These are phyloP conservation scores for Mycteria americana DNA, from an alignment of 2,797 vertebrate genomes.

Conservation along the genomic window DNA sequence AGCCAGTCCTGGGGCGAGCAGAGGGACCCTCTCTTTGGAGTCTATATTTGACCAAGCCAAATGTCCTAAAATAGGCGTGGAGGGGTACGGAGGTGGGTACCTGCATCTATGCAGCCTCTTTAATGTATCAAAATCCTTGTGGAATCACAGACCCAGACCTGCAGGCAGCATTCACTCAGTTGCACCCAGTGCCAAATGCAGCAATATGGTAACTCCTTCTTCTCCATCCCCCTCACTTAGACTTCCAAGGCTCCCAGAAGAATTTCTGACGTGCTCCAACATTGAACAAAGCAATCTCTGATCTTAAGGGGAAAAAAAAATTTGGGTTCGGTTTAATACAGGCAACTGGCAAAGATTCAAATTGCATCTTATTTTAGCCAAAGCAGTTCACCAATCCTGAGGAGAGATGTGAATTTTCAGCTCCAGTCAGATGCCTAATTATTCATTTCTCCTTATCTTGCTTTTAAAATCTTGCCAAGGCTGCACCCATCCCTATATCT, in stretches of 20 bases:
- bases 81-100: not conserved
- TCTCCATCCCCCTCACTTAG: not conserved
- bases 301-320: not conserved
- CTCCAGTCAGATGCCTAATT: constrained; percentile 52
- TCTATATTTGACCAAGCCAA: not conserved
- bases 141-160: not conserved
- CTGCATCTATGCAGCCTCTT: not conserved
- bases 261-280: constrained; percentile 59
- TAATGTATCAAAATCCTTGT: not conserved
- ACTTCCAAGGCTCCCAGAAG: constrained; percentile 35
- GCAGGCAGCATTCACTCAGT: not conserved
- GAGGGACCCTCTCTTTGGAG: not conserved
- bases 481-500: constrained; percentile 49
- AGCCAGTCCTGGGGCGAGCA: not conserved
- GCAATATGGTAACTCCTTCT: constrained; percentile 29
- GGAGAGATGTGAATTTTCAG: constrained; percentile 47
- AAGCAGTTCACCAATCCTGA: constrained; percentile 47
- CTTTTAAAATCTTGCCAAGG: constrained; percentile 60
- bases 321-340: constrained; percentile 27
- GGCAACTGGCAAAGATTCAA: constrained; percentile 54
- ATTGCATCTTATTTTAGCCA: constrained; percentile 48
- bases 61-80: not conserved
- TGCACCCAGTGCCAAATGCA: not conserved
- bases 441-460: constrained; percentile 45
- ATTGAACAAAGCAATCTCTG: constrained; percentile 57